Conservation (phyloP, 2,888 invertebrate species). For the Drosophila parthenogenetica region DNA sequence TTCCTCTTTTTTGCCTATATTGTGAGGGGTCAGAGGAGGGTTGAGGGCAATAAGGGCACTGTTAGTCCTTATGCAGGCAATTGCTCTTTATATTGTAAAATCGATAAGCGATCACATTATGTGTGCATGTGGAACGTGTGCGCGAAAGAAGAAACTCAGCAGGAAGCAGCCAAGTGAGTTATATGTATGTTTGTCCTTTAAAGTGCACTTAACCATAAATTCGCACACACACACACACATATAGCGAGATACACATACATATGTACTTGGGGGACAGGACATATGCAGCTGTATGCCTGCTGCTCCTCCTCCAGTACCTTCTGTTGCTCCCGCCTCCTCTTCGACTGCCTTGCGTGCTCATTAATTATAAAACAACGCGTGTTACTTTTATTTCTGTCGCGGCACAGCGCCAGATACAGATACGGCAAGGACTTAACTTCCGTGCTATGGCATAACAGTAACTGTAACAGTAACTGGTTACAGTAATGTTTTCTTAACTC, state of each 20-base stretch:
- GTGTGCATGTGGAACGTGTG: constrained; percentile 55
- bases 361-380: constrained; percentile 80
- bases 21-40: background rate
- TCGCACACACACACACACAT: constrained; percentile 45
- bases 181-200: constrained; percentile 77
- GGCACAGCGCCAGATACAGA: constrained; percentile 35
- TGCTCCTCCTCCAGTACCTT: background rate
- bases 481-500: constrained; percentile 79
- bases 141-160: constrained; percentile 60
- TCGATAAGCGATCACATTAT: constrained; percentile 82
- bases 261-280: constrained; percentile 26
- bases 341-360: constrained; percentile 72
- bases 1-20: constrained; percentile 12
- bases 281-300: constrained; percentile 46
- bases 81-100: constrained; percentile 82
- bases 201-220: constrained; percentile 81
- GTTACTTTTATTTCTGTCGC: constrained; percentile 67
- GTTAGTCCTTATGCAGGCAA: constrained; percentile 69
- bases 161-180: constrained; percentile 71
- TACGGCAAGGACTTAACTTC: constrained; percentile 23
- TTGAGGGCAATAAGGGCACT: background rate
- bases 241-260: background rate
- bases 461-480: constrained; percentile 58
- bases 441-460: constrained; percentile 54
- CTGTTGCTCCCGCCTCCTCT: background rate